Evolutionary conservation across 1,140 invertebrate genomes (phyloP), one percentile per base, ranked within the genome.

Genomic region (Tyrophagus putrescentiae): DNA sequence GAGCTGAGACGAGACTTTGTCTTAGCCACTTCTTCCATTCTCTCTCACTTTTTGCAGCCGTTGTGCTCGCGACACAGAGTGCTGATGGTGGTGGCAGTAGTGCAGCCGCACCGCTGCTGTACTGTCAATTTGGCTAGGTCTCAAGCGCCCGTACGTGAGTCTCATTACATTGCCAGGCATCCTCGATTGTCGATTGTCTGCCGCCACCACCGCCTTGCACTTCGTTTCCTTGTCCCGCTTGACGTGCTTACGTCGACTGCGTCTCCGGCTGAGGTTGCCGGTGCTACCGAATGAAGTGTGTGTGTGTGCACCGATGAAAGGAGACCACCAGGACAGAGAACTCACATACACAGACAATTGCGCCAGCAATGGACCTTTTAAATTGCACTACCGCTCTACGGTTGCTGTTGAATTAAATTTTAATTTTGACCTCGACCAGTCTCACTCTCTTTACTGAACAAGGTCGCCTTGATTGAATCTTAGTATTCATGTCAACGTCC

Each of bases 391-490:
- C n/a, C n/a, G n/a, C n/a, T n/a, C n/a, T n/a, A n/a, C n/a, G n/a
- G n/a, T n/a, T n/a, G n/a, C n/a, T n/a, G n/a, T n/a, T 21, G 21
- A 48, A 48, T 48, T 7, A 9, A 21, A 48, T 25, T 48, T 48
- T 48, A 48, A 48, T 48, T 48, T 48, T 29, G 45, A 48, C 45
- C 45, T 7, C 23, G 18, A 6, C 45, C 7, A 18, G n/a, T n/a
- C n/a, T n/a, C n/a, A n/a, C n/a, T n/a, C n/a, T n/a, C n/a, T n/a
- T n/a, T n/a, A n/a, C n/a, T n/a, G n/a, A n/a, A 21, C 45, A 48
- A 48, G 45, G 45, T 48, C 45, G 45, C 21, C 7, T 48, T 48
- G 45, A 48, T 48, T 48, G 45, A 48, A 48, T 48, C 18, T 48
- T 18, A 48, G 45, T 48, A 48, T 48, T 48, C 45, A 48, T 48